A percentile compares a stretch with the other conserved stretches of the same genome.
Conservation (phyloP, 1,140 invertebrate genomes). For the Neodiprion pinetum region DNA sequence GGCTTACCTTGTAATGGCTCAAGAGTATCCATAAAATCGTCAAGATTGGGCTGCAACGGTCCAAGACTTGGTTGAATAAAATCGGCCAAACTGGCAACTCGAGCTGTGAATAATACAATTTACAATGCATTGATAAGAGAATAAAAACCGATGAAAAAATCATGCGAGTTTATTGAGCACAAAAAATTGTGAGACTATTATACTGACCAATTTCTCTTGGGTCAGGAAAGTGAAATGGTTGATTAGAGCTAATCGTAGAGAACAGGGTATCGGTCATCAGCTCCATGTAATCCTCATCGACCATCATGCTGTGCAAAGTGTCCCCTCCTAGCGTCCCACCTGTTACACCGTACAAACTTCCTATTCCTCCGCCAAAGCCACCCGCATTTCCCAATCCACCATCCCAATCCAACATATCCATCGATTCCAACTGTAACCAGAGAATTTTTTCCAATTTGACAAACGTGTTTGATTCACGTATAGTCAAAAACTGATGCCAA, state of each 20-base stretch:
- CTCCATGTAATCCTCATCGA: constrained; percentile 89
- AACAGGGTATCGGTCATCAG: constrained; percentile 91
- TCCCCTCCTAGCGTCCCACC: constrained; percentile 66
- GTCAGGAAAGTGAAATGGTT: constrained; percentile 96
- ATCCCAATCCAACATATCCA: constrained; percentile 81
- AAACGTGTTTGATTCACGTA: constrained; percentile 4
- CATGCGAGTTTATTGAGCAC: not conserved
- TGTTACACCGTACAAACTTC: constrained; percentile 41
- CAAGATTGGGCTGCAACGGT: constrained; percentile 94
- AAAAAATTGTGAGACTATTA: not conserved
- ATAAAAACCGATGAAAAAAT: constrained; percentile 7
- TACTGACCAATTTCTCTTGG: constrained; percentile 91
- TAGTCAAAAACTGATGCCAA: constrained; percentile 18
- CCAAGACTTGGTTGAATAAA: constrained; percentile 98
- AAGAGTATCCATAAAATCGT: constrained; percentile 94
- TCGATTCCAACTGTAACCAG: constrained; percentile 72
- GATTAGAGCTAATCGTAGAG: constrained; percentile 84
- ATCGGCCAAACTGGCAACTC: constrained; percentile 82
- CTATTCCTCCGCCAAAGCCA: constrained; percentile 38
- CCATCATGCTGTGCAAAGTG: constrained; percentile 74
- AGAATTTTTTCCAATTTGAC: constrained; percentile 41
- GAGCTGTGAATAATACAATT: constrained; percentile 57
- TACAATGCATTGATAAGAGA: constrained; percentile 12
- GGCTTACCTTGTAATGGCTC: constrained; percentile 80
- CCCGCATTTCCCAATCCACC: constrained; percentile 42